Base-by-base conservation (phyloP, 1,140 invertebrate genomes). In the Manduca sexta region DNA sequence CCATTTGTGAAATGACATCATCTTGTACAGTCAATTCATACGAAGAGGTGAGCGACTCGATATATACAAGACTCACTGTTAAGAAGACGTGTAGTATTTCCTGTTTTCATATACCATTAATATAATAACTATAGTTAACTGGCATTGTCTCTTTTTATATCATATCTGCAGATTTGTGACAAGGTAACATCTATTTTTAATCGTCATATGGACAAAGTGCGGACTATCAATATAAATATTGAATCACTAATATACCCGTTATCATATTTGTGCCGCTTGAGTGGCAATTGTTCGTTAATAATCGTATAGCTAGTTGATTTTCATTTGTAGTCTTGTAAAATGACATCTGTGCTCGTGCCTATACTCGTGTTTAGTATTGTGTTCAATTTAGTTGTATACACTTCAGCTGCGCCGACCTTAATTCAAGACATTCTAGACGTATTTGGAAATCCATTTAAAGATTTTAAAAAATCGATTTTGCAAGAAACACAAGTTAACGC, bases 401-500 rank as follows among this genome's bases (percentile, higher is more conserved):
- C 56, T 13, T 45, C 58, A 38, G 46, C 59, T 17, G 48, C 60
- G 3, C 67, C 74, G 21, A 58, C 69, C 35, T 57, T 65, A 6
- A 16, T 48, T 14, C 57, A 64, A 50, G 64, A 74, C 37, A 52
- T 78, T 10, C 46, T 63, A 11, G 62, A 67, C 48, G 54, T 76
- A 49, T 84, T 78, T 46, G 66, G 68, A 6, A 79, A 81, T 62
- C 79, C 79, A 5, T 29, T 79, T 1, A 64, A 72, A 41, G 77
- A 81, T 45, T 63, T 83, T 41, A 51, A 34, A 43, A 50, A 56
- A 44, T 68, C 49, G n/a, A 47, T 46, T 43, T 10, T 13, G 3
- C 13, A 15, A 17, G 7, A 2, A 12, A 7, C 17, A 16, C 12
- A 11, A 1, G 12, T 8, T 8, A 40, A 16, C 8, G 10, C 17